These are phyloP conservation scores for Sericinus montela DNA, from an alignment of 2,888 invertebrate genomes.

Conservation along the genomic window DNA sequence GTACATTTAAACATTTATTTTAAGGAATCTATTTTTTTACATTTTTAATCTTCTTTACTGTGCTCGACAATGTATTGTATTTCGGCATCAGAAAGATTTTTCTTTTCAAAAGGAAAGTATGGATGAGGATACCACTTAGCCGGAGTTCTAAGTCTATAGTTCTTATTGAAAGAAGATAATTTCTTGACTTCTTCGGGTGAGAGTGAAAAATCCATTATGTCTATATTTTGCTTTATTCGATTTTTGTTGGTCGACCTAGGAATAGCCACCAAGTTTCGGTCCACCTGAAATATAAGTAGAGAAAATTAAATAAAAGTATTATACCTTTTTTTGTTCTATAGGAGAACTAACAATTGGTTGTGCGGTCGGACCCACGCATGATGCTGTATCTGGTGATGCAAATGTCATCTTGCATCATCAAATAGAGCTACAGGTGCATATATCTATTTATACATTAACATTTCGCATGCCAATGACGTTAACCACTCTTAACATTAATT, in stretches of 20 bases:
- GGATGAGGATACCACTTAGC: conserved; percentile 64
- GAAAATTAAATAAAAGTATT: too few relatives aligned
- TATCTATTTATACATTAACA: too few relatives aligned
- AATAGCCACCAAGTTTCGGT: conserved; percentile 77
- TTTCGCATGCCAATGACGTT: too few relatives aligned
- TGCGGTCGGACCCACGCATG: too few relatives aligned
- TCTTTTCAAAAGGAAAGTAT: conserved; percentile 62
- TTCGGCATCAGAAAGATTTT: conserved; percentile 49
- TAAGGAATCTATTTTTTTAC: too few relatives aligned
- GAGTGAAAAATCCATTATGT: conserved; percentile 78
- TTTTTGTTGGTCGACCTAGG: conserved; percentile 79
- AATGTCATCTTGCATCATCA: too few relatives aligned
- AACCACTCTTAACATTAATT: too few relatives aligned
- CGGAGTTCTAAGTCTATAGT: conserved; percentile 59
- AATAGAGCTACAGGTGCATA: too few relatives aligned
- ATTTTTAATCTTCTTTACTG: conserved; percentile 56
- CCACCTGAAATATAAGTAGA: conserved; percentile 54
- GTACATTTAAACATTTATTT: too few relatives aligned
- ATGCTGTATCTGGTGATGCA: too few relatives aligned
- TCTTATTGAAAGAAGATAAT: conserved; percentile 71
- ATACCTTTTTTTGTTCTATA: too few relatives aligned
- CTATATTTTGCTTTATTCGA: conserved; percentile 76
- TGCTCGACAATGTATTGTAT: conserved; percentile 52
- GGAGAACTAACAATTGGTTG: too few relatives aligned
- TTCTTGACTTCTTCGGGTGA: conserved; percentile 67